Percentiles rank a stretch among this genome's conserved stretches.
Conservation (phyloP, 2,888 invertebrate species). For the Furcula furcula region DNA sequence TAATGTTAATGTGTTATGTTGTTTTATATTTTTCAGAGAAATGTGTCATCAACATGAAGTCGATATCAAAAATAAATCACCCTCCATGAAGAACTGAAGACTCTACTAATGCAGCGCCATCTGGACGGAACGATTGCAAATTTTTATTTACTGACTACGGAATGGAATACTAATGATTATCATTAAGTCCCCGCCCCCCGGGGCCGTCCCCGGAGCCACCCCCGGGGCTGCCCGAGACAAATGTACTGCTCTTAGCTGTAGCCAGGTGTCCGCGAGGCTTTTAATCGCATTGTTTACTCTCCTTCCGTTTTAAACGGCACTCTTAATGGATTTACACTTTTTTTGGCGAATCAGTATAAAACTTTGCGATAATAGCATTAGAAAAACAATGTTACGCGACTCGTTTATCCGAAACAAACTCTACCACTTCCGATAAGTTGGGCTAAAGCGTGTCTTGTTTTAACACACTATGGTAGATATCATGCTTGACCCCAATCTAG, state of each 20-base stretch:
- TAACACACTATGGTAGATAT: too few species aligned
- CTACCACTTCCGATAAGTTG: too few species aligned
- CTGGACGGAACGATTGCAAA: constrained; percentile 50
- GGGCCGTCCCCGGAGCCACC: too few species aligned
- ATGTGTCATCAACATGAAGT: not conserved
- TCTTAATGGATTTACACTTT: not conserved
- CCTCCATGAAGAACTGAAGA: not conserved
- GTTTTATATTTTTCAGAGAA: too few species aligned
- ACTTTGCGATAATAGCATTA: too few species aligned
- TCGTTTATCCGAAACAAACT: too few species aligned
- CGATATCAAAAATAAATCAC: not conserved
- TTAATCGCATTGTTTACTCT: constrained; percentile 12
- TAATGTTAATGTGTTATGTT: too few species aligned
- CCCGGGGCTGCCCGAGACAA: constrained; percentile 2
- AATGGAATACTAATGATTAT: constrained; percentile 48
- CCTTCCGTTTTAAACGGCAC: constrained; percentile 2
- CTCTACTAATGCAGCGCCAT: constrained; percentile 43
- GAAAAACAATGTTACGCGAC: too few species aligned
- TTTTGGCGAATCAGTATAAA: too few species aligned
- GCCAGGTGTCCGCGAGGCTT: constrained; percentile 9
- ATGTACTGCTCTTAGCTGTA: constrained; percentile 5
- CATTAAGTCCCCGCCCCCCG: constrained; percentile 29
- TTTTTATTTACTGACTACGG: constrained; percentile 51
- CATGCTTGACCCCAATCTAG: too few species aligned
- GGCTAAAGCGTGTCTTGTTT: too few species aligned